Percentiles rank a stretch among this genome's conserved stretches.
Evolutionary conservation across 2,888 invertebrate species (phyloP).

Genomic region (Neoascia interrupta): DNA sequence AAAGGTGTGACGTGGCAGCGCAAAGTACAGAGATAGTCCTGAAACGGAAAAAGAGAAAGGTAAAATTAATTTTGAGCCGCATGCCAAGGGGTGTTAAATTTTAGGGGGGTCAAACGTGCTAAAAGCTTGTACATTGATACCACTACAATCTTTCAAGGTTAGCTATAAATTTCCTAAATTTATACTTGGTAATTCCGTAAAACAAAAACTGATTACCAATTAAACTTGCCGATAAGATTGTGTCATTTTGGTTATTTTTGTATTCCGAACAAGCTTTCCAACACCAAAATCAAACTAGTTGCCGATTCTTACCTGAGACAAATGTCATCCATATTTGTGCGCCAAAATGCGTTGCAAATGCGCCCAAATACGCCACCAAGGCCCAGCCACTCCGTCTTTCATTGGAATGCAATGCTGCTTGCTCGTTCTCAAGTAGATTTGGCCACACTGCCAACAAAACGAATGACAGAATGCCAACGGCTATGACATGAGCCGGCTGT

Average conservation of each 20-base stretch:
- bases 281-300: background rate
- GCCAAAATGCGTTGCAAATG: conserved; percentile 91
- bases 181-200: no score
- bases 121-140: no score
- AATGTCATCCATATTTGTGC: conserved; percentile 97
- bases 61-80: background rate
- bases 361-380: conserved; percentile 86
- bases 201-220: no score
- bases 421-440: conserved; percentile 76
- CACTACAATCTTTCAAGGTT: no score
- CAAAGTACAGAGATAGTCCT: conserved; percentile 93
- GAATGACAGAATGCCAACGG: conserved; percentile 82
- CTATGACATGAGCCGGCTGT: conserved; percentile 90
- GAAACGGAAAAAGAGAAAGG: conserved; percentile 73
- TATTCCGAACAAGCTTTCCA: background rate
- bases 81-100: background rate
- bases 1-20: conserved; percentile 91
- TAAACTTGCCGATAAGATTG: no score
- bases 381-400: conserved; percentile 70
- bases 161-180: no score
- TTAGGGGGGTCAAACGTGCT: no score
- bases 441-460: conserved; percentile 81
- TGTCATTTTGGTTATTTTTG: no score
- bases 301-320: conserved; percentile 85
- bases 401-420: conserved; percentile 57